A percentile compares a stretch with the other conserved stretches of the same genome.
phyloP scores from a whole-genome alignment of 2,888 invertebrate genomes.

The Julus scanicus region DNA sequence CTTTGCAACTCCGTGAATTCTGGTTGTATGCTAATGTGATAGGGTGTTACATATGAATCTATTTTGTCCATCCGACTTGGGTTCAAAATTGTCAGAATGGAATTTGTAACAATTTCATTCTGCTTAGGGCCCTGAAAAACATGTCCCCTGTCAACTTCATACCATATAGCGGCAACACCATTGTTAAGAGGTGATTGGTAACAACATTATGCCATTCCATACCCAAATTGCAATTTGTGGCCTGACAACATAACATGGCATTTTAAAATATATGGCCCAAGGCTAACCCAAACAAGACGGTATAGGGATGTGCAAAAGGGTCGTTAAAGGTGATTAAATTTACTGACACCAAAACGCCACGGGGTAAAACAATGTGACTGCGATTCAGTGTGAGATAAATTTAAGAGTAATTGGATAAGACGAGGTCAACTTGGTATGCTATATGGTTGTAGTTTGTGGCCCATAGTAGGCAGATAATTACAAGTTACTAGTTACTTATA shows the following conservation, averaged over 20 bases:
- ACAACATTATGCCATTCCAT: neutral
- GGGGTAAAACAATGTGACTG: conserved; percentile 4
- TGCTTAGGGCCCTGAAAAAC: neutral
- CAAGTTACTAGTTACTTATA: neutral
- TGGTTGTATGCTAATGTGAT: no score
- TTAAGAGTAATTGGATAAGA: neutral
- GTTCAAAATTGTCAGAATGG: no score
- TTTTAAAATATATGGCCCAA: conserved; percentile 24
- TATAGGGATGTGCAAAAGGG: neutral
- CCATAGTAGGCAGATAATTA: neutral
- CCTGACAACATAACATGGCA: neutral
- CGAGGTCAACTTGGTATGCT: neutral
- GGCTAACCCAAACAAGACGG: conserved; percentile 1
- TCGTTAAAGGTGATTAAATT: conserved; percentile 36
- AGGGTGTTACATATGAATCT: no score
- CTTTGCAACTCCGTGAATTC: no score
- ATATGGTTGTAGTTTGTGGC: neutral
- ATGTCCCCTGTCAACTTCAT: no score
- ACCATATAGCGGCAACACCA: neutral
- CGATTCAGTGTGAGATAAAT: neutral
- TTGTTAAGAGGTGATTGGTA: conserved; percentile 6
- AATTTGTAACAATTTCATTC: no score
- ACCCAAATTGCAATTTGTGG: neutral
- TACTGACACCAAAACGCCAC: conserved; percentile 23
- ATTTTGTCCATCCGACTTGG: no score